Conservation (phyloP, 2,113 vertebrate species). For the Dolichotis patagonum region DNA sequence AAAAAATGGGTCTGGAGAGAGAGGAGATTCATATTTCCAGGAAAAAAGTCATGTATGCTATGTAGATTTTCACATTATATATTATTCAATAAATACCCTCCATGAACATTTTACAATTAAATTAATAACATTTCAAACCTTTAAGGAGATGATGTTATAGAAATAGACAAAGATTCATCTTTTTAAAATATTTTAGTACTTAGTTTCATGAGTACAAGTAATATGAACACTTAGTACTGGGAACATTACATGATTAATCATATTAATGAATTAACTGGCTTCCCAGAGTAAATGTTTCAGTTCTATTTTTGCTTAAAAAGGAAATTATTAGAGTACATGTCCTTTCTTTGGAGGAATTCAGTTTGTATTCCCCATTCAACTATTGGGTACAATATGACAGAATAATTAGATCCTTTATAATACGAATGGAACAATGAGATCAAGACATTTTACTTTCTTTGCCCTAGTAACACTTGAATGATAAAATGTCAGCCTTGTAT, state of each 20-base stretch:
- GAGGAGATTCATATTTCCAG: slow-evolving; percentile 13
- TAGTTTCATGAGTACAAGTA: slow-evolving; percentile 65
- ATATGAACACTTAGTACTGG: slow-evolving; percentile 34
- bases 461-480: background rate
- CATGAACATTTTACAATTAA: slow-evolving; percentile 45
- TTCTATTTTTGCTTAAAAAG: slow-evolving; percentile 43
- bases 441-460: background rate
- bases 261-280: slow-evolving; percentile 61
- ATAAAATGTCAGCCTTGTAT: slow-evolving; percentile 32
- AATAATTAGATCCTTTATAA: background rate
- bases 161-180: slow-evolving; percentile 65
- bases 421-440: background rate
- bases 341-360: slow-evolving; percentile 15
- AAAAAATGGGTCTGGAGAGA: background rate
- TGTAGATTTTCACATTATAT: slow-evolving; percentile 8
- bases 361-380: slow-evolving; percentile 47
- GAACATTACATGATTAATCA: slow-evolving; percentile 74
- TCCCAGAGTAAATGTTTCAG: slow-evolving; percentile 40
- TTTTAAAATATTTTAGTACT: slow-evolving; percentile 71
- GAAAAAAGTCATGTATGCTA: background rate
- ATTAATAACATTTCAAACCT: slow-evolving; percentile 66
- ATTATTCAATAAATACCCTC: slow-evolving; percentile 31
- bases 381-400: background rate
- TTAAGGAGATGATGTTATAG: slow-evolving; percentile 58
- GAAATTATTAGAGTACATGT: slow-evolving; percentile 20